Evolutionary conservation across 2,797 vertebrate species (phyloP).

Genomic region (Diplodus sargus): DNA sequence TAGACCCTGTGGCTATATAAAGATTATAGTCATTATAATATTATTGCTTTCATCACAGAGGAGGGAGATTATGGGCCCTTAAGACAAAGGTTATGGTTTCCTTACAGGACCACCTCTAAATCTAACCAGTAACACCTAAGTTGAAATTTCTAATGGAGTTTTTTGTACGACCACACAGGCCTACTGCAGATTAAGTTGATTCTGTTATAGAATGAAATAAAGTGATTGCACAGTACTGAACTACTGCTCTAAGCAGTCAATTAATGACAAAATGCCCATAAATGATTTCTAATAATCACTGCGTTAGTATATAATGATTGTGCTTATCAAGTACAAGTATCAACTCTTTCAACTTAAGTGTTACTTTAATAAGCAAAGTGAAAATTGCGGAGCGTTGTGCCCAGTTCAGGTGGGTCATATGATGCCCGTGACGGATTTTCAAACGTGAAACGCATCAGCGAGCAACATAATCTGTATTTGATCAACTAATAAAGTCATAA

Average conservation of each 20-base stretch:
- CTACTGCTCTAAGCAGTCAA: conserved; percentile 62
- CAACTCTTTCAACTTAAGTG: conserved; percentile 79
- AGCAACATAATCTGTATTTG: conserved; percentile 71
- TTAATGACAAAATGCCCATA: conserved; percentile 70
- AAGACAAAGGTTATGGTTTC: conserved; percentile 74
- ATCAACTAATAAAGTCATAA: conserved; percentile 79
- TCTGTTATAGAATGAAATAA: conserved; percentile 56
- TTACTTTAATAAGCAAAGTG: conserved; percentile 76
- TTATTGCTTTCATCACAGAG: conserved; percentile 85
- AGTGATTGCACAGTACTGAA: conserved; percentile 58
- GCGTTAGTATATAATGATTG: conserved; percentile 62
- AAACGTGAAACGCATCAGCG: conserved; percentile 67
- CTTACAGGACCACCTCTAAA: conserved; percentile 70
- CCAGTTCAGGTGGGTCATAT: conserved; percentile 66
- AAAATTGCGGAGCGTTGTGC: conserved; percentile 67
- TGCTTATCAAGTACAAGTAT: conserved; percentile 80
- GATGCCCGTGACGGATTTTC: conserved; percentile 68
- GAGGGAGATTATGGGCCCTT: conserved; percentile 74
- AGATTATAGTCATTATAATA: conserved; percentile 80
- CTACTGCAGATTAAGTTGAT: conserved; percentile 57
- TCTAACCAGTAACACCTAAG: conserved; percentile 80
- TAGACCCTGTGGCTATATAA: conserved; percentile 79
- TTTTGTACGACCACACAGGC: conserved; percentile 45
- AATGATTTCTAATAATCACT: conserved; percentile 66
- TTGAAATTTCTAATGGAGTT: conserved; percentile 73